Evolutionary conservation across 2,888 invertebrate genomes (phyloP).

Genomic region (Brachylomia viminalis): DNA sequence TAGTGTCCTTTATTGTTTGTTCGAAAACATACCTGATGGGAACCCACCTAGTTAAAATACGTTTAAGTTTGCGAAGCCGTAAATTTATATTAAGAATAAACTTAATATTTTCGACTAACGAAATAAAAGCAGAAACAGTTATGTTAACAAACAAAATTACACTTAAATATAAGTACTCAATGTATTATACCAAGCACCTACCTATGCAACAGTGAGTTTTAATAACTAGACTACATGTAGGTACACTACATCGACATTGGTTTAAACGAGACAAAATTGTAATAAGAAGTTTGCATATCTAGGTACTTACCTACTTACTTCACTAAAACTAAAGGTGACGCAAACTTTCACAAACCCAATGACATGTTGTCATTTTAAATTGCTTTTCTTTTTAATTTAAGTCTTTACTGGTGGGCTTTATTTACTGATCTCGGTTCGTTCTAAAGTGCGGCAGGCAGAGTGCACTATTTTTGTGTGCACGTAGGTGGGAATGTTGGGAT

Average conservation of each 20-base stretch:
- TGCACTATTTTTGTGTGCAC: conserved; percentile 46
- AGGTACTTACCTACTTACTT: not conserved
- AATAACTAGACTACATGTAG: too few species aligned
- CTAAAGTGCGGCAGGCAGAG: conserved; percentile 30
- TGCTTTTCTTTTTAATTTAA: conserved; percentile 12
- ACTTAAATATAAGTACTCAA: conserved; percentile 63
- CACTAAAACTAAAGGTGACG: not conserved
- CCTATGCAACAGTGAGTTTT: conserved; percentile 50
- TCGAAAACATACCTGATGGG: not conserved
- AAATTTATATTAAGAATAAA: conserved; percentile 7
- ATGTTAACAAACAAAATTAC: conserved; percentile 32
- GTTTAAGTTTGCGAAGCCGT: not conserved
- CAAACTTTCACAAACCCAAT: not conserved
- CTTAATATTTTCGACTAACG: not conserved
- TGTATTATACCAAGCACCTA: conserved; percentile 53
- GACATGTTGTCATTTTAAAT: conserved; percentile 8
- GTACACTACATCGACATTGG: too few species aligned
- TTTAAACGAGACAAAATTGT: not conserved
- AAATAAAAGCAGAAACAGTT: conserved; percentile 5
- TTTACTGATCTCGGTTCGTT: conserved; percentile 12
- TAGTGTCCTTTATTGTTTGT: not conserved
- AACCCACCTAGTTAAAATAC: not conserved
- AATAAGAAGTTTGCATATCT: not conserved
- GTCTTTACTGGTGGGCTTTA: conserved; percentile 4
- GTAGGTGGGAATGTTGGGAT: conserved; percentile 61